phyloP scores from a whole-genome alignment of 2,888 invertebrate genomes.

The Tanypteryx hageni region DNA sequence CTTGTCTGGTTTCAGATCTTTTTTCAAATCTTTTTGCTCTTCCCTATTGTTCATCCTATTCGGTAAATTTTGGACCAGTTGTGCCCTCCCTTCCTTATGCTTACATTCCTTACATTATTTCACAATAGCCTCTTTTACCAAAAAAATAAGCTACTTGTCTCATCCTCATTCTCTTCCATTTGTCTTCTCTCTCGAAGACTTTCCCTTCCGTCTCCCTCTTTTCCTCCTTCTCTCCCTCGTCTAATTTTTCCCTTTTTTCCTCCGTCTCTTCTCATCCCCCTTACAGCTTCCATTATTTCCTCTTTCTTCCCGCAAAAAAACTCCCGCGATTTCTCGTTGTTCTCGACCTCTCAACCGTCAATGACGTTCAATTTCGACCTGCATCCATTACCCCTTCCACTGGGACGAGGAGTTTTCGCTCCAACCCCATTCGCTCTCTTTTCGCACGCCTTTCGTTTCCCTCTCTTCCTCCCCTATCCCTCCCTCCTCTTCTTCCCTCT shows the following conservation, averaged over 20 bases:
- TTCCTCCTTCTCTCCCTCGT: too few relatives aligned
- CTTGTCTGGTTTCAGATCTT: too few relatives aligned
- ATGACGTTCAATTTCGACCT: slow-evolving; percentile 12
- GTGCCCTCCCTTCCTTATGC: too few relatives aligned
- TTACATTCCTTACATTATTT: not conserved
- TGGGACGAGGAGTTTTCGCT: not conserved
- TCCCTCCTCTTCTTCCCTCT: not conserved
- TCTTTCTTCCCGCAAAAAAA: not conserved
- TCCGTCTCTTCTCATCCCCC: not conserved
- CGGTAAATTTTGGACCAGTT: too few relatives aligned
- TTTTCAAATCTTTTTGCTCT: too few relatives aligned
- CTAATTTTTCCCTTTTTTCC: not conserved
- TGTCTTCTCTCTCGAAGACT: too few relatives aligned
- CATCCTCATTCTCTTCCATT: not conserved
- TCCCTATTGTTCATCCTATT: too few relatives aligned
- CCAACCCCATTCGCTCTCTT: not conserved
- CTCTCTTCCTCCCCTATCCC: not conserved
- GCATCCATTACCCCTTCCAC: slow-evolving; percentile 40
- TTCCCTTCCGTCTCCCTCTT: too few relatives aligned
- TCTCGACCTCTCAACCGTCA: slow-evolving; percentile 6
- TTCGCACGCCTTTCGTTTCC: not conserved
- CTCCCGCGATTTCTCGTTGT: slow-evolving; percentile 1
- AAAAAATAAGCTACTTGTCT: not conserved
- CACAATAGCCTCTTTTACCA: not conserved
- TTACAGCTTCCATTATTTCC: slow-evolving; percentile 11